Evolutionary conservation across 2,113 vertebrate species (phyloP).

Genomic region (Indri indri): DNA sequence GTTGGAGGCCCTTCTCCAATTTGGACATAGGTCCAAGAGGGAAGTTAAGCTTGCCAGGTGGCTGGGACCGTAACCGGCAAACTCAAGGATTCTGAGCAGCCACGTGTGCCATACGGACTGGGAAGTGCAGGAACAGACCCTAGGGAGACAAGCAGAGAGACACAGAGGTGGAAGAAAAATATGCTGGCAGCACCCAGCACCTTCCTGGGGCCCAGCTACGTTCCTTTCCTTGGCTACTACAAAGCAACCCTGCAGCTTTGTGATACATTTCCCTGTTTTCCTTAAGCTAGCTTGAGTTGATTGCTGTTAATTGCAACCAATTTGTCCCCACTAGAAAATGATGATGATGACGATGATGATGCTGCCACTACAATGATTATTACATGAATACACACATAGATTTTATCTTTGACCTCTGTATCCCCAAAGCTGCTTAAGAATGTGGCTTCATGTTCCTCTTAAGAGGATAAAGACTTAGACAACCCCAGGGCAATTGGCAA

Average conservation of each 20-base stretch:
- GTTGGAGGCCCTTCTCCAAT: background rate
- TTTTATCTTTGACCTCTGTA: background rate
- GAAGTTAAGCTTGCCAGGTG: background rate
- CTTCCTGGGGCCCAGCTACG: background rate
- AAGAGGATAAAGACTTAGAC: background rate
- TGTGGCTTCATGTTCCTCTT: background rate
- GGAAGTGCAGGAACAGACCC: background rate
- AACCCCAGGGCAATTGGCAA: background rate
- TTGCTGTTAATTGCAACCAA: background rate
- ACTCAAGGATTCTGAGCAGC: background rate
- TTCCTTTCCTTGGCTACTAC: background rate
- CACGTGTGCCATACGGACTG: rapidly evolving
- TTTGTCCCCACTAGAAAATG: background rate
- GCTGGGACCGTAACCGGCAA: background rate
- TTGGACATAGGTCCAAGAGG: background rate
- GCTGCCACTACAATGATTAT: background rate
- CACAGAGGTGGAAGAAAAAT: background rate
- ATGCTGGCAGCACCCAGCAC: background rate
- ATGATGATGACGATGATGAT: background rate
- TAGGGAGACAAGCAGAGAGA: background rate
- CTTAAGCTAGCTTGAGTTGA: background rate
- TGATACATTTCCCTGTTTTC: background rate
- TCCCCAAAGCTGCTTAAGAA: background rate
- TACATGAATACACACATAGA: background rate
- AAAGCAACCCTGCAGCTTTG: background rate